These are phyloP conservation scores for Neotoxoptera formosana DNA, from an alignment of 1,140 invertebrate genomes.

Conservation along the genomic window DNA sequence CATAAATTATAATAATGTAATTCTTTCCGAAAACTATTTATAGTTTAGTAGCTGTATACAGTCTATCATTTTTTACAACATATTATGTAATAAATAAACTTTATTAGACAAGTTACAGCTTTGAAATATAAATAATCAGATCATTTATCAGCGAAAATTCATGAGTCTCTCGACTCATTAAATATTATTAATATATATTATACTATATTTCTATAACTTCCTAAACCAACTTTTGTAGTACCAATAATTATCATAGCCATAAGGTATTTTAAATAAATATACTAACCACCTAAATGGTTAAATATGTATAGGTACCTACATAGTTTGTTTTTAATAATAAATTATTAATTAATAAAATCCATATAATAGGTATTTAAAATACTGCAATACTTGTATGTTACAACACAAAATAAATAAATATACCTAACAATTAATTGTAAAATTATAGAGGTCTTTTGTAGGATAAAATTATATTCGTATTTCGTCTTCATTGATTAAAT, in stretches of 20 bases:
- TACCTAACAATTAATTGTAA: not conserved
- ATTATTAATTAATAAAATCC: not conserved
- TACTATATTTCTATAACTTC: not conserved
- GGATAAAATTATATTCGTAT: not conserved
- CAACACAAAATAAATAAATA: not conserved
- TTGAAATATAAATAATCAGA: not conserved
- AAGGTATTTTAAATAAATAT: not conserved
- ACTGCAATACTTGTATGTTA: not conserved
- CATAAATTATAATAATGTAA: not conserved
- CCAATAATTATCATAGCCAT: not conserved
- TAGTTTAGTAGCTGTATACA: not conserved
- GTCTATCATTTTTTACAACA: not conserved
- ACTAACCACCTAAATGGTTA: not conserved
- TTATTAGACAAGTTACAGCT: not conserved
- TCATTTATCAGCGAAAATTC: not conserved
- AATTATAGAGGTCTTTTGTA: not conserved
- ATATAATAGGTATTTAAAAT: conserved; percentile 12
- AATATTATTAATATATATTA: not conserved
- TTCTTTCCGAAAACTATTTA: not conserved
- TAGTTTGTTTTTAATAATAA: conserved; percentile 6
- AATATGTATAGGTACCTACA: too few species aligned
- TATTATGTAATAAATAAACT: not conserved
- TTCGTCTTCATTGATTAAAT: not conserved
- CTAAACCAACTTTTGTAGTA: not conserved
- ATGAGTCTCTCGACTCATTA: not conserved